Conservation (phyloP, 1,140 invertebrate species). For the Elysia chlorotica region DNA sequence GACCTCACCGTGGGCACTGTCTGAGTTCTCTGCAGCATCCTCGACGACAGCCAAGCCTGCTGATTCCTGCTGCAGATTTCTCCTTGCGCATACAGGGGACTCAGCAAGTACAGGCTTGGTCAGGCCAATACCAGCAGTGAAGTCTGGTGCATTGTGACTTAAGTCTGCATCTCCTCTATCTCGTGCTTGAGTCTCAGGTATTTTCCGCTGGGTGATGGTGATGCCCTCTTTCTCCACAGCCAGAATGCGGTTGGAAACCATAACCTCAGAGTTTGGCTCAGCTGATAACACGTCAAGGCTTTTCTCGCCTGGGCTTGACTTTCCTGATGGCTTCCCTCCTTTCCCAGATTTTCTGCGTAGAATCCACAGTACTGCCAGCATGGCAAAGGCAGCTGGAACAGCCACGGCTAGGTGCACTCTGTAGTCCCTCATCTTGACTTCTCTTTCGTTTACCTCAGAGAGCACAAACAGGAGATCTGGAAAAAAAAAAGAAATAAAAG, state of each 20-base stretch:
- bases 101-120: no score
- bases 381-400: conserved; percentile 3
- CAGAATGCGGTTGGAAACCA: no score
- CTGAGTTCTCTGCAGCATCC: neutral
- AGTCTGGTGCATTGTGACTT: neutral
- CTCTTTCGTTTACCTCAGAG: no score
- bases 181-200: conserved; percentile 9
- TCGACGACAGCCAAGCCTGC: neutral
- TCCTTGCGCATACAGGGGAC: no score
- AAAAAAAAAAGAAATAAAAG: no score
- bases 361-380: conserved; percentile 15
- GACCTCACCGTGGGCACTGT: neutral
- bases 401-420: neutral
- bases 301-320: neutral
- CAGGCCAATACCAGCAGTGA: no score
- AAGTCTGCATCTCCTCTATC: conserved; percentile 12
- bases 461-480: no score
- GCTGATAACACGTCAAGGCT: neutral
- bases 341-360: neutral
- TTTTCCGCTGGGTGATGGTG: conserved; percentile 1
- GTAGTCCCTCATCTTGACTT: conserved; percentile 20
- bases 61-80: no score
- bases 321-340: neutral
- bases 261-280: no score
- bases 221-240: conserved; percentile 1